Percentiles rank a stretch among this genome's conserved stretches.
These are phyloP conservation scores for Pantherophis guttatus DNA, from an alignment of 2,113 vertebrate genomes.

Conservation along the genomic window DNA sequence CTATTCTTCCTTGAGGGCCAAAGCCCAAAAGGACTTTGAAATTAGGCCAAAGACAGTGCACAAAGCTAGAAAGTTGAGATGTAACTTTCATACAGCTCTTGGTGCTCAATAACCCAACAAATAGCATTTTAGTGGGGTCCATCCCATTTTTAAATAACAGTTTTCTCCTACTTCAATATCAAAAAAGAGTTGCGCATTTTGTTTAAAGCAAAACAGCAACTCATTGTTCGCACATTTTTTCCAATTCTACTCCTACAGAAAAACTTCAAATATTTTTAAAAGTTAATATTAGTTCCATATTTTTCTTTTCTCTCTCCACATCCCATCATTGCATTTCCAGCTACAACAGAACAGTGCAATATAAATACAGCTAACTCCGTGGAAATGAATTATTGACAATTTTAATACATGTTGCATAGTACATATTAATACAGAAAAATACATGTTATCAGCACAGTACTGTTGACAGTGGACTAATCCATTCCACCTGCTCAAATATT, in stretches of 20 bases:
- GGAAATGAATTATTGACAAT: constrained; percentile 79
- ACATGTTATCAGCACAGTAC: constrained; percentile 78
- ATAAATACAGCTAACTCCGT: constrained; percentile 76
- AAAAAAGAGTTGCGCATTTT: neutral
- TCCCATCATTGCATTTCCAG: neutral
- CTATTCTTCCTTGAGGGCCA: neutral
- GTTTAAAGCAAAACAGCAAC: constrained; percentile 17
- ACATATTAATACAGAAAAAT: constrained; percentile 83
- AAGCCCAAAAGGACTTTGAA: neutral
- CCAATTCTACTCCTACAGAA: no score
- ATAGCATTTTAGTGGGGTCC: neutral
- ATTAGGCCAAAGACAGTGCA: neutral
- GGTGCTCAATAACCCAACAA: neutral
- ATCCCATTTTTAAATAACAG: neutral
- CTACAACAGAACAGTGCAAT: constrained; percentile 67
- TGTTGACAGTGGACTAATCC: constrained; percentile 98
- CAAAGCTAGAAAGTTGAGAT: neutral
- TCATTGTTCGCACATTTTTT: no score
- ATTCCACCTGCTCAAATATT: constrained; percentile 99
- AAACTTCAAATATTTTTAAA: constrained; percentile 47
- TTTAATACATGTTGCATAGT: constrained; percentile 82
- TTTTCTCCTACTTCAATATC: neutral
- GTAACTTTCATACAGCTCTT: neutral
- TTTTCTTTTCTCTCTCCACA: constrained; percentile 43
- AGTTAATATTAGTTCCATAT: constrained; percentile 60